Evolutionary conservation across 1,140 invertebrate species (phyloP), one percentile per base, ranked within the genome.

Genomic region (Drosophila orena): DNA sequence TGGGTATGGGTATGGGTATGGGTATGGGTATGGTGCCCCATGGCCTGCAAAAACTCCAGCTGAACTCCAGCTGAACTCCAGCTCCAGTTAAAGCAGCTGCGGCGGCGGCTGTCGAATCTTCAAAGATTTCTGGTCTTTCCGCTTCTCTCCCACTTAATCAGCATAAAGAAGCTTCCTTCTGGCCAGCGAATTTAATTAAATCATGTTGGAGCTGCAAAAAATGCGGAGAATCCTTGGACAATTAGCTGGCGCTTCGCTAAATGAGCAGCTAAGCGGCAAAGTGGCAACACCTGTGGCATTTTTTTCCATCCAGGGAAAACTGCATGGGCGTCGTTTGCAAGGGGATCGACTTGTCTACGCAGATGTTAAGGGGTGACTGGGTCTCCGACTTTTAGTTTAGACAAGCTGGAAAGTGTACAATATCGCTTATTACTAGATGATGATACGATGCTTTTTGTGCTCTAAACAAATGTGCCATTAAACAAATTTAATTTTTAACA

Each of bases 251-350:
- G 42, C 42, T 44, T 46, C 40, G 59, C 54, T 70, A 86, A 86
- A 86, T 86, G 77, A 81, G 79, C 83, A 84, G 71, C 79, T 79
- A 77, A 89, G 84, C 75, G 70, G 75, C 61, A 79, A 79, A 86
- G 79, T 90, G 84, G 85, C 84, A 65, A 84, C 84, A 89, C 84
- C 84, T 89, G 84, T 89, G 85, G 77, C 71, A 79, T 69, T 81
- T 78, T 81, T 44, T 44, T 7, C 3, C 27, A 42, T 47, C 12
- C 4, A 4, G 6, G 17, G 10, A 11, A 27, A n/a, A n/a, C n/a
- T 8, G 8, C 71, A 76, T 43, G 43, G 71, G 56, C 80, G 79
- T 52, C 17, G 8, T 7, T 11, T 2, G 8, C 7, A 14, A 27
- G 14, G 12, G 59, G 24, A 0, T 17, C 4, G 17, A 11, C 3